A percentile compares a stretch with the other conserved stretches of the same genome.
phyloP scores from a whole-genome alignment of 1,140 invertebrate species.

The Vanessa atalanta region DNA sequence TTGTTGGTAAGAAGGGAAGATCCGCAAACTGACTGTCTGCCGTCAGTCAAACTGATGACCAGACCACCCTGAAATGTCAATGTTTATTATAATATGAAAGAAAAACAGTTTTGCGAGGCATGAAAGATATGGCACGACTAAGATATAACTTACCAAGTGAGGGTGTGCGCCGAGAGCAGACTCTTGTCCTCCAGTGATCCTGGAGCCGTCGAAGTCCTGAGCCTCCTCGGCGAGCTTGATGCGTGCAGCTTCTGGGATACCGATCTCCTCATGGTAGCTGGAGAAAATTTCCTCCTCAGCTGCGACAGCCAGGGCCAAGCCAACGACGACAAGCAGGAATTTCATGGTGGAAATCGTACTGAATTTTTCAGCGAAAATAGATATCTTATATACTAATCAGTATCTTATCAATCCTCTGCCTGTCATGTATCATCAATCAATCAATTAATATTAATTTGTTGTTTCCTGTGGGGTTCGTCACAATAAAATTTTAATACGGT shows the following conservation, averaged over 20 bases:
- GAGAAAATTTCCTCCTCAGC: constrained; percentile 1
- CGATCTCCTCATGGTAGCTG: background rate
- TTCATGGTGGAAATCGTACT: background rate
- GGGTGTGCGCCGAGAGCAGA: constrained; percentile 29
- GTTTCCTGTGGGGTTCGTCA: no score
- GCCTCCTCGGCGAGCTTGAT: background rate
- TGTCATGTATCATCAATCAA: no score
- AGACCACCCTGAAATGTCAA: constrained; percentile 14
- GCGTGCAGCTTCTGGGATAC: background rate
- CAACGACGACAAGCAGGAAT: constrained; percentile 4
- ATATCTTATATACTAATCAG: background rate
- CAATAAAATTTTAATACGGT: no score
- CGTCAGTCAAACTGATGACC: constrained; percentile 4
- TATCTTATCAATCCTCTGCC: background rate
- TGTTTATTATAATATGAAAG: background rate
- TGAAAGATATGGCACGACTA: background rate
- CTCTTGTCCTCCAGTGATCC: background rate
- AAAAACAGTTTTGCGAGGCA: background rate
- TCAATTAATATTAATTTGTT: no score
- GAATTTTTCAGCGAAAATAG: background rate
- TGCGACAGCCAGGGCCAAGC: constrained; percentile 4
- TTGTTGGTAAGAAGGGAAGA: background rate
- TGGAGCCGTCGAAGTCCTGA: background rate
- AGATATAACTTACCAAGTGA: constrained; percentile 18
- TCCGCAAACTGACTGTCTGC: background rate